Evolutionary conservation across 2,113 vertebrate species (phyloP).

Genomic region (Parotia lawesii): DNA sequence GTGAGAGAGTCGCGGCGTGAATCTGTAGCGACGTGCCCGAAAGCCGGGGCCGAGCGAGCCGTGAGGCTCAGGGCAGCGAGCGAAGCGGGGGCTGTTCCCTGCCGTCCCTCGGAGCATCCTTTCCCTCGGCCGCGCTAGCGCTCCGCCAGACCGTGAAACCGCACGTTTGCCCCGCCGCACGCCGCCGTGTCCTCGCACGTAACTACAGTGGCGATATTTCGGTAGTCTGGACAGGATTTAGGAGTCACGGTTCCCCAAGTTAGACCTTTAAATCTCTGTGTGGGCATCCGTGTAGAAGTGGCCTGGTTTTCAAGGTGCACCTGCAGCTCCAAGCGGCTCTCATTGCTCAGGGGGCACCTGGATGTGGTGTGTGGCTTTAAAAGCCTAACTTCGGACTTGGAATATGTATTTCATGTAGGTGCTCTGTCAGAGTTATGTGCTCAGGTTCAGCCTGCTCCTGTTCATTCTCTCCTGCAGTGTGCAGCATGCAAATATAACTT

Average conservation of each 20-base stretch:
- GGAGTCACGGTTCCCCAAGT: background rate
- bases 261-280: background rate
- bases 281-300: background rate
- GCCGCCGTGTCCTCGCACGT: background rate
- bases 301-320: background rate
- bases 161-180: background rate
- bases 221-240: background rate
- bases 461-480: background rate
- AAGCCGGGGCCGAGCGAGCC: background rate
- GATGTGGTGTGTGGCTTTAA: background rate
- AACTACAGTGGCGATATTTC: background rate
- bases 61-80: background rate
- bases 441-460: background rate
- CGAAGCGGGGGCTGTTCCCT: background rate
- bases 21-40: background rate
- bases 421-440: background rate
- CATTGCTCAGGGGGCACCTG: background rate
- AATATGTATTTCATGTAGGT: background rate
- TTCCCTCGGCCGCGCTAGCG: background rate
- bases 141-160: background rate
- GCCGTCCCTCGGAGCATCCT: background rate
- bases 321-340: background rate
- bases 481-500: background rate
- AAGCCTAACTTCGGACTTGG: background rate
- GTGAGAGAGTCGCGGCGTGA: background rate